Evolutionary conservation across 2,888 invertebrate species (phyloP), one percentile per base, ranked within the genome.

Genomic region (Tenthredo scrophulariae): DNA sequence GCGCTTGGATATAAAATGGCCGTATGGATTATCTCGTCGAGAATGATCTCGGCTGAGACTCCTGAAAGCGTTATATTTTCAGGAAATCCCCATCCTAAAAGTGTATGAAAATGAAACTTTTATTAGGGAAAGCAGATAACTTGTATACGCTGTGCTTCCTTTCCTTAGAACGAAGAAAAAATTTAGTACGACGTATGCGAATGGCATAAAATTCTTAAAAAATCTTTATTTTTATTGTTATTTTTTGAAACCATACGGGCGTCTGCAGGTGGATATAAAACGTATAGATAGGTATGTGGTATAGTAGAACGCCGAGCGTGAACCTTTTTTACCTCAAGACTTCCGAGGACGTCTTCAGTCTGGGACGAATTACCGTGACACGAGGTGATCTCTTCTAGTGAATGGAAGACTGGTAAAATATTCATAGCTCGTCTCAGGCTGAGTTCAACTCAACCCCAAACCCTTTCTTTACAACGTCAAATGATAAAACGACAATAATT

Each of bases 401-500:
- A 83, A 83, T 83, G 83, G 83, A 67, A 46, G 29, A n/a, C 46
- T 46, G 15, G 83, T 83, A 83, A 83, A 83, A 83, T 83, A 83
- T 83, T 83, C 83, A 83, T 70, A 70, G 29, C 83, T 67, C 33
- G 67, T 83, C 67, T 67, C 70, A 18, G 43, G 13, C 50, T 46
- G 43, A 46, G 65, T 43, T 83, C n/a, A 26, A 67, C 70, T 83
- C 54, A 70, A 67, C 46, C 83, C 83, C 67, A 22, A 83, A 65
- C 83, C 83, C 83, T 83, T 83, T 83, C 83, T 70, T 67, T 46
- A 1, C 83, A 26, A 46, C 50, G 9, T 65, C 67, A 9, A 33
- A 83, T 83, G 83, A 80, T 80, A 80, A 67, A 83, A 83, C 83
- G 83, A 83, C 67, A 67, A 80, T 80, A 80, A 83, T 83, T 83